Evolutionary conservation across 2,888 invertebrate genomes (phyloP).

Genomic region (Cryptophagus acutangulus): DNA sequence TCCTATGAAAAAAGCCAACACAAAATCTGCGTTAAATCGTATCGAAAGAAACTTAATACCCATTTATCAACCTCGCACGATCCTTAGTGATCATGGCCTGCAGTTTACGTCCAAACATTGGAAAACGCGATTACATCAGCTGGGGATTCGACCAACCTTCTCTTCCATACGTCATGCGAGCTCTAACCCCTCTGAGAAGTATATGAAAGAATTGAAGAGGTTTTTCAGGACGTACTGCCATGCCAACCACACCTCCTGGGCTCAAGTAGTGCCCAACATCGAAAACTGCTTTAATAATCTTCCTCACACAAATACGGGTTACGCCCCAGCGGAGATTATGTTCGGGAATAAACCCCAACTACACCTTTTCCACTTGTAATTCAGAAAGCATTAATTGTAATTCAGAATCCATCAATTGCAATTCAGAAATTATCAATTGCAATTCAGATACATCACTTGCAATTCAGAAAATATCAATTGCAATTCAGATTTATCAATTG

Average conservation of each 20-base stretch:
- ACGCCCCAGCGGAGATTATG: slow-evolving; percentile 5
- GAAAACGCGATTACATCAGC: slow-evolving; percentile 8
- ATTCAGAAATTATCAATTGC: no score
- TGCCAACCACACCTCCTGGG: slow-evolving; percentile 18
- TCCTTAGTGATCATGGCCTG: slow-evolving; percentile 22
- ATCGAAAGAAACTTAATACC: no score
- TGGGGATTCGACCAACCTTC: slow-evolving; percentile 2
- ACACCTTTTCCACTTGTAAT: no score
- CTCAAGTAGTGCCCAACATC: neutral
- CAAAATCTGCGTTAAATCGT: no score
- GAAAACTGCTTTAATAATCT: neutral
- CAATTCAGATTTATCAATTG: no score
- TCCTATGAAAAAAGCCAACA: slow-evolving; percentile 17
- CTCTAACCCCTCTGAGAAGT: slow-evolving; percentile 25
- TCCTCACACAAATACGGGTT: slow-evolving; percentile 2
- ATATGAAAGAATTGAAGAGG: slow-evolving; percentile 24
- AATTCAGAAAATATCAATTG: no score
- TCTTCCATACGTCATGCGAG: slow-evolving; percentile 23
- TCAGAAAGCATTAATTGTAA: no score
- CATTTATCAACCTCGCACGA: no score
- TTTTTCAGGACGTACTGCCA: slow-evolving; percentile 20
- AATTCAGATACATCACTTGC: no score
- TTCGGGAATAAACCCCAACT: neutral
- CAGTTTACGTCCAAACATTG: slow-evolving; percentile 26
- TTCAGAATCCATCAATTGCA: no score